Evolutionary conservation across 2,888 invertebrate genomes (phyloP).

Genomic region (Arrhopalites spinosus): DNA sequence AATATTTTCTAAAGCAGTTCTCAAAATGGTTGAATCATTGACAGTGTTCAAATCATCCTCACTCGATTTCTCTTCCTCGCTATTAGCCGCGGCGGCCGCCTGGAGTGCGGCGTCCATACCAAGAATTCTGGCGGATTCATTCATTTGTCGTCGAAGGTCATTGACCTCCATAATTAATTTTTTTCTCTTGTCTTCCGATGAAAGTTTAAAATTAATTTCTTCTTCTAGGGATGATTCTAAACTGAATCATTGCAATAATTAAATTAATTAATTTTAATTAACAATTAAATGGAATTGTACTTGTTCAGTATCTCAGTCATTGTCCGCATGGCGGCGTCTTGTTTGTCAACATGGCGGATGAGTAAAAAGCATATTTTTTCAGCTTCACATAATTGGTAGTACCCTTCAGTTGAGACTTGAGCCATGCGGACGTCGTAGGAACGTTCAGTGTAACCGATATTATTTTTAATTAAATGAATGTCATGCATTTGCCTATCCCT

Average conservation of each 20-base stretch:
- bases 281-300: slow-evolving; percentile 29
- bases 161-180: slow-evolving; percentile 42
- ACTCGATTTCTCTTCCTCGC: slow-evolving; percentile 15
- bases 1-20: slow-evolving; percentile 28
- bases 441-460: slow-evolving; percentile 38
- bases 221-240: slow-evolving; percentile 36
- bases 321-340: slow-evolving; percentile 47
- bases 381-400: slow-evolving; percentile 60
- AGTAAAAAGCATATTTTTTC: slow-evolving; percentile 38
- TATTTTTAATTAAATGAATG: slow-evolving; percentile 37
- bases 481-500: slow-evolving; percentile 59
- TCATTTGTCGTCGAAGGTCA: slow-evolving; percentile 37
- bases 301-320: slow-evolving; percentile 48
- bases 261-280: background rate
- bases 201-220: slow-evolving; percentile 26
- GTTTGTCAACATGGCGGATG: slow-evolving; percentile 44
- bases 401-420: slow-evolving; percentile 49
- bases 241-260: background rate
- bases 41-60: slow-evolving; percentile 38
- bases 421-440: slow-evolving; percentile 33
- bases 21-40: slow-evolving; percentile 36
- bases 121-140: slow-evolving; percentile 17
- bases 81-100: slow-evolving; percentile 1
- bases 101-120: slow-evolving; percentile 31
- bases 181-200: slow-evolving; percentile 36